phyloP scores from a whole-genome alignment of 2,797 vertebrate species.

The Phalanger gymnotis region DNA sequence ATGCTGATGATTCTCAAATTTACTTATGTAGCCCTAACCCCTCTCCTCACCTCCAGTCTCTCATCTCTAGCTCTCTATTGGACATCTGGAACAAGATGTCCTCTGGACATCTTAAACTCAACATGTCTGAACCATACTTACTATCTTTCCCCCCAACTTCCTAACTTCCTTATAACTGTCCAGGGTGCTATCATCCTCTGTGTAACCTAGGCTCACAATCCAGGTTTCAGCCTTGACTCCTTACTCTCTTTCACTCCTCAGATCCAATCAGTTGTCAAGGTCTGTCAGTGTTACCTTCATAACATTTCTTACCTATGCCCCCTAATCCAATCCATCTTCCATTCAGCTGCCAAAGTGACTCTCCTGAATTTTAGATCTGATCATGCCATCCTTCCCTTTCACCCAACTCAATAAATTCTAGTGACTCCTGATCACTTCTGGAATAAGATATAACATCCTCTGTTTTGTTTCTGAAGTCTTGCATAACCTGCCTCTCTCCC shows the following conservation, averaged over 20 bases:
- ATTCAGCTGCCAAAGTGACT: neutral
- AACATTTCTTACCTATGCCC: neutral
- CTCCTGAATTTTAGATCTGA: neutral
- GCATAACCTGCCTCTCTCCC: neutral
- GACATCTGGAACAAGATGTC: neutral
- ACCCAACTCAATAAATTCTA: neutral
- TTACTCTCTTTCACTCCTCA: no score
- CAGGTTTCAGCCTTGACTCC: no score
- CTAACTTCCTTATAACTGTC: no score
- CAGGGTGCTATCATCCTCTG: no score
- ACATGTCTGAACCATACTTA: no score
- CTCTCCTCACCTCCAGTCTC: neutral
- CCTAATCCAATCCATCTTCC: neutral
- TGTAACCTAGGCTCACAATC: no score
- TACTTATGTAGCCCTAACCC: neutral
- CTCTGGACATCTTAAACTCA: no score
- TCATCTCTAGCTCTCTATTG: neutral
- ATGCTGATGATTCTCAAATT: neutral
- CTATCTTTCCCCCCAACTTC: no score
- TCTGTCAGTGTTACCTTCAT: neutral
- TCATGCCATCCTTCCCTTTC: neutral
- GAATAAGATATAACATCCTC: neutral
- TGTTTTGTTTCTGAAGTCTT: neutral
- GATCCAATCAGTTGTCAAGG: neutral
- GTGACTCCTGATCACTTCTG: neutral